These are phyloP conservation scores for Prinia subflava DNA, from an alignment of 2,113 vertebrate genomes.

Conservation along the genomic window DNA sequence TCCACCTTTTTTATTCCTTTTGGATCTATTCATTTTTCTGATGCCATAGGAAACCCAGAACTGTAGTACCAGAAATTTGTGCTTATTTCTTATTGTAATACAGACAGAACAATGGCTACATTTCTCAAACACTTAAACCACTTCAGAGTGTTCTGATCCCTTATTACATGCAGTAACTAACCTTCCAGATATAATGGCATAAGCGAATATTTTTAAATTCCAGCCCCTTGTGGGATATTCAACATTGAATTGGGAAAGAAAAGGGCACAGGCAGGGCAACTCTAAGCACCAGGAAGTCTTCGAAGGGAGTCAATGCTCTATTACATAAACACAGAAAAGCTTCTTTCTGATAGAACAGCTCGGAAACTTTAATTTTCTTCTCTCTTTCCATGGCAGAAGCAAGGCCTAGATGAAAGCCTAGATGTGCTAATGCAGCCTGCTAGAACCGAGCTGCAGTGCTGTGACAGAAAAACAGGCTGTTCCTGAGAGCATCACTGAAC, in stretches of 20 bases:
- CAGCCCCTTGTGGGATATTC: not conserved
- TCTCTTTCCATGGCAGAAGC: not conserved
- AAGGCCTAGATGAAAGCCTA: not conserved
- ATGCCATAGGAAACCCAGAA: not conserved
- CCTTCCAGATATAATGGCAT: not conserved
- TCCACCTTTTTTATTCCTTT: not conserved
- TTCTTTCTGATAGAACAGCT: not conserved
- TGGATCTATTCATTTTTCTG: not conserved
- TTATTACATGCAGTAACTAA: not conserved
- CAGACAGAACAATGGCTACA: not conserved
- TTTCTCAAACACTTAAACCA: not conserved
- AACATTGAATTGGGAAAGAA: not conserved
- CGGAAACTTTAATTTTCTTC: not conserved
- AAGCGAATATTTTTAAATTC: not conserved
- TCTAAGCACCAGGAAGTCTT: not conserved
- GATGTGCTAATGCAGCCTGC: not conserved
- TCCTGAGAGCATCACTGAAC: fast-evolving
- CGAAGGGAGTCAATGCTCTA: not conserved
- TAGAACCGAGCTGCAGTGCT: not conserved
- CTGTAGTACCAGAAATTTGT: not conserved
- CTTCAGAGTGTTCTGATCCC: not conserved
- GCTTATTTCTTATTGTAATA: not conserved
- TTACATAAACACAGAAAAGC: not conserved
- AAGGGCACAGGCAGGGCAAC: not conserved
- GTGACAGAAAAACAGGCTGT: fast-evolving